phyloP scores from a whole-genome alignment of 2,113 vertebrate species.

The Siniperca chuatsi region DNA sequence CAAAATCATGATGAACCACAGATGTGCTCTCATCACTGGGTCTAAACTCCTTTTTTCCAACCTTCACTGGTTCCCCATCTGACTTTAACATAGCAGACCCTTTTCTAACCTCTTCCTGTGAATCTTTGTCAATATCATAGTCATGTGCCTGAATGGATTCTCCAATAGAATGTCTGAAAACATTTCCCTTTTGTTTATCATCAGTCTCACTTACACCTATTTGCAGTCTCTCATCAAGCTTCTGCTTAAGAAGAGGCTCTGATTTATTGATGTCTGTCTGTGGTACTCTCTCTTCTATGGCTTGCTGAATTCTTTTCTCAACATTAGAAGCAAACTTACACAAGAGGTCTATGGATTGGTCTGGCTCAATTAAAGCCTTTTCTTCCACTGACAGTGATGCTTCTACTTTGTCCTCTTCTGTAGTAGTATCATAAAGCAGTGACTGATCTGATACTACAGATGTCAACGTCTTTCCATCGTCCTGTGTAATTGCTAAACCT shows the following conservation, averaged over 20 bases:
- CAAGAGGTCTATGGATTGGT: conserved; percentile 76
- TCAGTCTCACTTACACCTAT: not conserved
- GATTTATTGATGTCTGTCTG: conserved; percentile 25
- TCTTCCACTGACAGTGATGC: conserved; percentile 7
- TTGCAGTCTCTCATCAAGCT: conserved; percentile 2
- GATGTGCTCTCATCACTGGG: conserved; percentile 1
- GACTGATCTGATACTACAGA: conserved; percentile 27
- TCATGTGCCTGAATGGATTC: conserved; percentile 12
- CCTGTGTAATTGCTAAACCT: conserved; percentile 7
- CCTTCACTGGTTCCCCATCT: not conserved
- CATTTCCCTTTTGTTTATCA: not conserved
- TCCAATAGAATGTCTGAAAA: not conserved
- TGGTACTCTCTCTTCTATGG: conserved; percentile 69
- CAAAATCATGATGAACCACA: not conserved
- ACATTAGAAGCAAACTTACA: conserved; percentile 74
- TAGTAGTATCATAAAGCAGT: not conserved
- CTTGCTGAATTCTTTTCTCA: conserved; percentile 79
- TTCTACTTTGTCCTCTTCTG: conserved; percentile 30
- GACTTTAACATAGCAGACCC: not conserved
- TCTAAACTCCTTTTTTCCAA: not conserved
- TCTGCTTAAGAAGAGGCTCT: not conserved
- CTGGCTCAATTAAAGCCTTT: conserved; percentile 25
- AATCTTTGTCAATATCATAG: not conserved
- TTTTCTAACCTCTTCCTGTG: not conserved
- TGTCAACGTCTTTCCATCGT: not conserved